Base-by-base conservation (phyloP, 2,113 vertebrate genomes). In the Daubentonia madagascariensis region DNA sequence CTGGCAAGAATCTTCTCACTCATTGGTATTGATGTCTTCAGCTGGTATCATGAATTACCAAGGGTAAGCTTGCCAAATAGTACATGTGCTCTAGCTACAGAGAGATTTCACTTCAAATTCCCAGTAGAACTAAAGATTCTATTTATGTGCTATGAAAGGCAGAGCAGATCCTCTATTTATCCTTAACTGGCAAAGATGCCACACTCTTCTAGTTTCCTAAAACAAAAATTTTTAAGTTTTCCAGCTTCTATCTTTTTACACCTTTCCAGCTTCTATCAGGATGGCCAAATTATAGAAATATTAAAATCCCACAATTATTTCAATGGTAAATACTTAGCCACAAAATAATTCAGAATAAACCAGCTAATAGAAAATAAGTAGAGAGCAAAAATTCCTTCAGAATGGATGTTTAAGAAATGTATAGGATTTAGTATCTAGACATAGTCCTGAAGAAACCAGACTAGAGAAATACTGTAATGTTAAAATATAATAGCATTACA, bases 31-130 rank as follows among this genome's bases (percentile, higher is more conserved):
- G 99, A 99, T 0, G 99, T 99, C 95, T 99, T 99, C 99, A 98
- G 98, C 98, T 99, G 99, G 99, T 99, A 99, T 98, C 99, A 99
- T 30, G 99, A 99, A 98, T 98, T 99, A 88, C 99, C 99, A 90
- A 98, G 99, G 99, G 99, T 99, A 96, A 99, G 99, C 57, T 72
- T 70, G 63, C 40, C 35, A 25, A 65, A 4, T 22, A 16, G 16
- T 80, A n/a, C 30, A 32, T 72, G 0, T 14, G 0, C 6, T 0
- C 6, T 11, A 84, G n/a, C 43, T 86, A 23, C 13, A 75, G 9
- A 79, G 17, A 92, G 37, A 70, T 23, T 89, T 96, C 37, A 28
- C 9, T 0, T 65, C 78, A 40, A 40, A 28, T 68, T 81, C 83
- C 13, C 68, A 18, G 4, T 70, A 75, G 72, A 95, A 35, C 13